Conservation (phyloP, 2,888 invertebrate species). For the Scaptomyza caliginosa region DNA sequence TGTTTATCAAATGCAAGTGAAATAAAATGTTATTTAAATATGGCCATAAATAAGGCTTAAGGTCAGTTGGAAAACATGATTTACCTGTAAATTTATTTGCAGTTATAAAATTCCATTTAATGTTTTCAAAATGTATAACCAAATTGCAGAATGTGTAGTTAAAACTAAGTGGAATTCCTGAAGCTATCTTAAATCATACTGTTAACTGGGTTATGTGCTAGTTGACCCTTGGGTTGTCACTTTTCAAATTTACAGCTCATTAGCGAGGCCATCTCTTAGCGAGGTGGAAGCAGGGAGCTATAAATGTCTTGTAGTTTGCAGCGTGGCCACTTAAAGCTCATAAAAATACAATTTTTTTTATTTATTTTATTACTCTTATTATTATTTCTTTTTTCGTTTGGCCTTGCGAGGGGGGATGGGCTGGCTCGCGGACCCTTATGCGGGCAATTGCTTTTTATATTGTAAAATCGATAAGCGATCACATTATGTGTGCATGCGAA, state of each 20-base stretch:
- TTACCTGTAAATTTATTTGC: not conserved
- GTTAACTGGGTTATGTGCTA: not conserved
- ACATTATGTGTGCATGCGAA: conserved; percentile 68
- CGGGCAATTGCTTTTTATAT: conserved; percentile 80
- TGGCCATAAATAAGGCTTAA: conserved; percentile 38
- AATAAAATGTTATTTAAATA: conserved; percentile 24
- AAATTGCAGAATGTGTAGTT: not conserved
- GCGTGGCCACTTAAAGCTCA: conserved; percentile 60
- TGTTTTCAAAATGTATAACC: not conserved
- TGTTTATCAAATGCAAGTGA: conserved; percentile 16
- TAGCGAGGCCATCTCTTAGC: conserved; percentile 17
- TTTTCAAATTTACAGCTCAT: conserved; percentile 57
- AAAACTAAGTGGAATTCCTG: not conserved
- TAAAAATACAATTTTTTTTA: conserved; percentile 76
- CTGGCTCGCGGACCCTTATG: conserved; percentile 46
- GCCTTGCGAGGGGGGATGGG: not conserved
- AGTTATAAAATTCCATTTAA: not conserved
- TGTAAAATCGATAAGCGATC: conserved; percentile 80
- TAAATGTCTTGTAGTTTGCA: conserved; percentile 63
- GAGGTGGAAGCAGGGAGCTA: conserved; percentile 16
- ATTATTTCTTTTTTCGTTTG: conserved; percentile 3
- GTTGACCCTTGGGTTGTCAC: conserved; percentile 19
- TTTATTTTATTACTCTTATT: conserved; percentile 39
- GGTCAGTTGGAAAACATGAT: not conserved
- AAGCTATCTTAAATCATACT: not conserved